These are phyloP conservation scores for Ceratoteleas bidentatus DNA, from an alignment of 1,140 invertebrate genomes.

Conservation along the genomic window DNA sequence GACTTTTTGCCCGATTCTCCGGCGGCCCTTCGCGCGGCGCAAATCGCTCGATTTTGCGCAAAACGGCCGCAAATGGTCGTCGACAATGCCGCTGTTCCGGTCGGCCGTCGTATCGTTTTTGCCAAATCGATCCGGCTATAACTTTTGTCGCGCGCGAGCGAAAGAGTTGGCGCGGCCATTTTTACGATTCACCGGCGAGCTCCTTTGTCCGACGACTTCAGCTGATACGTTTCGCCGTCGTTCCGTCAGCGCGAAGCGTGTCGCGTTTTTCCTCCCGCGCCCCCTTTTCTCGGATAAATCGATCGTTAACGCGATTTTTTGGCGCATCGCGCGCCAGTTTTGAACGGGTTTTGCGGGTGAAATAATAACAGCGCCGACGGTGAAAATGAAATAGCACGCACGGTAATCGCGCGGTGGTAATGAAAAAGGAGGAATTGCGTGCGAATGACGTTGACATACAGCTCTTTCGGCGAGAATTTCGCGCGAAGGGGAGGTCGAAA, in stretches of 20 bases:
- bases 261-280: too few relatives aligned
- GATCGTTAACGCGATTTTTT: too few relatives aligned
- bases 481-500: slow-evolving; percentile 19
- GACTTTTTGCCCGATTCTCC: neutral
- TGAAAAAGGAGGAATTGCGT: slow-evolving; percentile 25
- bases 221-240: slow-evolving; percentile 10
- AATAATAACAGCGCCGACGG: neutral
- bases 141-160: slow-evolving; percentile 17
- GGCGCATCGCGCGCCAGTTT: too few relatives aligned
- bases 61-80: slow-evolving; percentile 16
- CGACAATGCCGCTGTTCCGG: slow-evolving; percentile 24
- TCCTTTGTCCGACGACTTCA: slow-evolving; percentile 25
- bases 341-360: neutral
- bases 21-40: too few relatives aligned
- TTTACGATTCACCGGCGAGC: slow-evolving; percentile 25
- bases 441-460: slow-evolving; percentile 39
- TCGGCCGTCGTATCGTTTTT: slow-evolving; percentile 33
- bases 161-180: slow-evolving; percentile 16
- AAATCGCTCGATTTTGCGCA: slow-evolving; percentile 15
- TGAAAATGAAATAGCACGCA: neutral
- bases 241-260: neutral
- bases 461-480: slow-evolving; percentile 30
- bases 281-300: too few relatives aligned
- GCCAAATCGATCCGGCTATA: slow-evolving; percentile 19
- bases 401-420: neutral